Evolutionary conservation across 2,888 invertebrate genomes (phyloP).

Genomic region (Cremastinae sp.): DNA sequence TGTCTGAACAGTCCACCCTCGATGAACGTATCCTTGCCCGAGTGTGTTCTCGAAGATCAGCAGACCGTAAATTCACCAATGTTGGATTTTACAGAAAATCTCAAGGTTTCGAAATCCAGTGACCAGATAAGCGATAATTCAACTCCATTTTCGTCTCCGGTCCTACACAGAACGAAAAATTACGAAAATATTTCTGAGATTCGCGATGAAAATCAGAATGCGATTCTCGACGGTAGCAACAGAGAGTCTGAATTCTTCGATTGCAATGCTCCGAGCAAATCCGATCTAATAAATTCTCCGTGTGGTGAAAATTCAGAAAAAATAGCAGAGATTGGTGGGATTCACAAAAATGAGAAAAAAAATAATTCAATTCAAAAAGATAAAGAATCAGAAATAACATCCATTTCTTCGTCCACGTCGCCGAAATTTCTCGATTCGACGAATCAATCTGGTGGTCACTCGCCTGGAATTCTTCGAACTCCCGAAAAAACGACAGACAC

Average conservation of each 20-base stretch:
- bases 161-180: constrained; percentile 64
- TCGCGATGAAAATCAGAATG: constrained; percentile 68
- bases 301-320: too few species aligned
- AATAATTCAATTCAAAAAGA: too few species aligned
- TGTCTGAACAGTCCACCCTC: constrained; percentile 63
- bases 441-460: constrained; percentile 22
- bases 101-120: constrained; percentile 62
- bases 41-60: not conserved
- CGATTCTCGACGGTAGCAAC: constrained; percentile 42
- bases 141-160: not conserved
- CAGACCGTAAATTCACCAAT: not conserved
- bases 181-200: constrained; percentile 64
- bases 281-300: constrained; percentile 30
- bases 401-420: not conserved
- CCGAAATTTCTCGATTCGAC: too few species aligned
- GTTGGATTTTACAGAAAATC: not conserved
- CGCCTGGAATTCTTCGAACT: constrained; percentile 29
- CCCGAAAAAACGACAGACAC: not conserved
- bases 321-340: too few species aligned
- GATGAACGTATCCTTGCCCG: constrained; percentile 65
- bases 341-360: too few species aligned
- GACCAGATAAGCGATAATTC: constrained; percentile 46
- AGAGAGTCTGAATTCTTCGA: constrained; percentile 8
- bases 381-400: not conserved
- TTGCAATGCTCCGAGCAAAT: constrained; percentile 4